Percentiles rank a stretch among this genome's conserved stretches.
phyloP scores from a whole-genome alignment of 2,797 vertebrate species.

The Schizopygopsis pylzovi region DNA sequence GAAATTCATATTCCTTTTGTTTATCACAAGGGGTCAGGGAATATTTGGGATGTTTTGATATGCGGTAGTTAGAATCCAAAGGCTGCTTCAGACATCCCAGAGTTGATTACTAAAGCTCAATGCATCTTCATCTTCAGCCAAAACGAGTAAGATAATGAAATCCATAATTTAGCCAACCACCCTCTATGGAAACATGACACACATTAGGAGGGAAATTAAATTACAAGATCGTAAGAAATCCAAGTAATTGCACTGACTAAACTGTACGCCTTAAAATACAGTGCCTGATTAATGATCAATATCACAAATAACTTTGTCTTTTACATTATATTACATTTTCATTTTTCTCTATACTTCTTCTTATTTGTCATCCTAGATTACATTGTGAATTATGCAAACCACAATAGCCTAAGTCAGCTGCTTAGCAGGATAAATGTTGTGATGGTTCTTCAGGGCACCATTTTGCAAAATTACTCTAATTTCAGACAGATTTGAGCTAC shows the following conservation, averaged over 20 bases:
- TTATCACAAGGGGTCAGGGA: conserved; percentile 23
- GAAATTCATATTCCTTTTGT: conserved; percentile 71
- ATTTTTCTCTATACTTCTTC: neutral
- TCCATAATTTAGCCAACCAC: conserved; percentile 43
- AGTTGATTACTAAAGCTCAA: conserved; percentile 17
- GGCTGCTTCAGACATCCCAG: conserved; percentile 35
- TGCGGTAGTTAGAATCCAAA: conserved; percentile 19
- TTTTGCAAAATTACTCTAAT: neutral
- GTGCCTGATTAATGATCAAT: neutral
- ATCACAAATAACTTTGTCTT: neutral
- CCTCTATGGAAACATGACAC: conserved; percentile 44
- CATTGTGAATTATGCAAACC: conserved; percentile 1
- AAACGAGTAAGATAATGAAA: conserved; percentile 27
- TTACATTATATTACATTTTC: neutral
- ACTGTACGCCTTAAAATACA: neutral
- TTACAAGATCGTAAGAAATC: conserved; percentile 24
- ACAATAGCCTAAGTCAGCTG: neutral
- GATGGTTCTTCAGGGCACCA: neutral
- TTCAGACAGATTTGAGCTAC: neutral
- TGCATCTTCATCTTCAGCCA: conserved; percentile 34
- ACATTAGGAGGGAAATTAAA: conserved; percentile 36
- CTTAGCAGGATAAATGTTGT: neutral
- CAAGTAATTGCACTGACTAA: neutral
- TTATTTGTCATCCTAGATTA: neutral
- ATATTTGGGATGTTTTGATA: conserved; percentile 26